phyloP scores from a whole-genome alignment of 1,140 invertebrate genomes.

The Drosophila santomea region DNA sequence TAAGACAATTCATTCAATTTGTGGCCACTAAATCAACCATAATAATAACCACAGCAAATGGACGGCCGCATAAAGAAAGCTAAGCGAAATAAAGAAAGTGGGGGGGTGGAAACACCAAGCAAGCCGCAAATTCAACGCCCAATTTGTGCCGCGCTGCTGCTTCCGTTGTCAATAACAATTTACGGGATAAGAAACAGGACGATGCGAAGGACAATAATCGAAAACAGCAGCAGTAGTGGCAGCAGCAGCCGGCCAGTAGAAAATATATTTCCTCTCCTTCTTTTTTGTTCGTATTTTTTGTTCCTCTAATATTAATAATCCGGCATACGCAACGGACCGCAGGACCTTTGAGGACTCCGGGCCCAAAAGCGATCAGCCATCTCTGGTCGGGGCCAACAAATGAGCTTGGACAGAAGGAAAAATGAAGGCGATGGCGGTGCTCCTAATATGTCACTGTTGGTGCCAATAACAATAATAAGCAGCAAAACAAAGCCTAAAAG shows the following conservation, averaged over 20 bases:
- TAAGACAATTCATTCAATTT: constrained; percentile 83
- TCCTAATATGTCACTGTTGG: constrained; percentile 82
- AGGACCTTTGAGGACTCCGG: constrained; percentile 33
- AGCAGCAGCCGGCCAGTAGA: constrained; percentile 72
- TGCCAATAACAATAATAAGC: constrained; percentile 83
- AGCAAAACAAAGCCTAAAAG: constrained; percentile 83
- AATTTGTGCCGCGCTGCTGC: constrained; percentile 81
- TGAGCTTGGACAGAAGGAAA: constrained; percentile 61
- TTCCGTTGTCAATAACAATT: constrained; percentile 83
- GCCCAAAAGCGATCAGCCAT: constrained; percentile 43
- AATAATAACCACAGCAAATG: constrained; percentile 83
- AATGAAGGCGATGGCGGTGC: constrained; percentile 25
- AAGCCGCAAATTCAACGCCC: constrained; percentile 82
- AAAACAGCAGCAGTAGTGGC: constrained; percentile 70
- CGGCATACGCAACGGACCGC: constrained; percentile 65
- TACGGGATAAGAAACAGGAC: constrained; percentile 70
- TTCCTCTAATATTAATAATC: constrained; percentile 81
- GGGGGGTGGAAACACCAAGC: constrained; percentile 39
- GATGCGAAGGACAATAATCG: constrained; percentile 74
- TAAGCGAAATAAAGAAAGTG: constrained; percentile 12
- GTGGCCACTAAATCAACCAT: constrained; percentile 83
- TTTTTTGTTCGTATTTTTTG: constrained; percentile 18
- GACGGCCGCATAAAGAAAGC: constrained; percentile 25
- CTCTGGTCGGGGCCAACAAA: constrained; percentile 53
- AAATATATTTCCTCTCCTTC: constrained; percentile 65